Percentiles rank a stretch among this genome's conserved stretches.
phyloP scores from a whole-genome alignment of 2,888 invertebrate species.

The Trissolcus brochymenae region DNA sequence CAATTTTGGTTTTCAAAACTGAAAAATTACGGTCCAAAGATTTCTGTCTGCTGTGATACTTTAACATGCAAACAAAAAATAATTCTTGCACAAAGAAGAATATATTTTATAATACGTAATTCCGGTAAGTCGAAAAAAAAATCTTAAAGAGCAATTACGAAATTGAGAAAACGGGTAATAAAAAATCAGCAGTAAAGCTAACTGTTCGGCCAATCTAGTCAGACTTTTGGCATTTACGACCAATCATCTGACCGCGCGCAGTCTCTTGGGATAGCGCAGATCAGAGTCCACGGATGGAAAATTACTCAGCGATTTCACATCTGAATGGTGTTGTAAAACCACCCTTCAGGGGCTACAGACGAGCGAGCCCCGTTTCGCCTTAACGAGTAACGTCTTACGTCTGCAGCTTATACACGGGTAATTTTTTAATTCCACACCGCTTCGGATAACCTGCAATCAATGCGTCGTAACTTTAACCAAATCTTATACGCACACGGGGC shows the following conservation, averaged over 20 bases:
- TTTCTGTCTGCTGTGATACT: neutral
- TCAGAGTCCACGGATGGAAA: slow-evolving; percentile 66
- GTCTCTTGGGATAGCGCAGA: slow-evolving; percentile 32
- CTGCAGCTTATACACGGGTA: slow-evolving; percentile 33
- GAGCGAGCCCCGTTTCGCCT: slow-evolving; percentile 55
- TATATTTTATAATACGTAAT: slow-evolving; percentile 12
- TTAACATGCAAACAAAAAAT: neutral
- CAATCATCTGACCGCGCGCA: slow-evolving; percentile 70
- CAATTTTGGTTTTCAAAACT: neutral
- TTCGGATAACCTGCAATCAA: slow-evolving; percentile 59
- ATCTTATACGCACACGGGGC: too few species aligned
- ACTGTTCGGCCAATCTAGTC: slow-evolving; percentile 70
- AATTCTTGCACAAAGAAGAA: neutral
- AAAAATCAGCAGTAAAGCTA: slow-evolving; percentile 68
- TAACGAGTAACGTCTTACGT: slow-evolving; percentile 41
- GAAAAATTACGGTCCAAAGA: neutral
- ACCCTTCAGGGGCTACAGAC: slow-evolving; percentile 31
- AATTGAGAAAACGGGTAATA: slow-evolving; percentile 73
- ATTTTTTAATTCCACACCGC: slow-evolving; percentile 52
- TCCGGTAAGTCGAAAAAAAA: slow-evolving; percentile 24
- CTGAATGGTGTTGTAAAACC: slow-evolving; percentile 68
- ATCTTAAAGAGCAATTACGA: slow-evolving; percentile 66
- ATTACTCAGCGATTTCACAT: slow-evolving; percentile 71
- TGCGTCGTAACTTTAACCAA: slow-evolving; percentile 55
- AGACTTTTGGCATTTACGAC: slow-evolving; percentile 76